These are phyloP conservation scores for Theonella swinhoei DNA, from an alignment of 37 sponge, comb jelly and placozoan species.

Conservation along the genomic window DNA sequence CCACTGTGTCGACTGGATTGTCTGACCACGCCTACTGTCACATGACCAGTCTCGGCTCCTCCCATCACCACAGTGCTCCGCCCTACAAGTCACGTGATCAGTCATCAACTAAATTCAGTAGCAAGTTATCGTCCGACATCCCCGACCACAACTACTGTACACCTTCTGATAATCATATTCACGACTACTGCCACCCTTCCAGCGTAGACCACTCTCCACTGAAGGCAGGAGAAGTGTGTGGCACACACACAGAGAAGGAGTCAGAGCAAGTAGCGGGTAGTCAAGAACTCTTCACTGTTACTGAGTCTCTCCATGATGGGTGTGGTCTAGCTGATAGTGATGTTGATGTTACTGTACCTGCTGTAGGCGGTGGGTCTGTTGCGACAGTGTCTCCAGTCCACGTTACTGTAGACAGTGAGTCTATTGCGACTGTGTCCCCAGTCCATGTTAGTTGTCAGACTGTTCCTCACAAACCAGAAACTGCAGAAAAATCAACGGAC, in stretches of 20 bases:
- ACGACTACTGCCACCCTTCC: no score
- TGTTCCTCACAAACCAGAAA: not conserved
- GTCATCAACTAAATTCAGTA: not conserved
- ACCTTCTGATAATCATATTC: no score
- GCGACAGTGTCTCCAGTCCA: not conserved
- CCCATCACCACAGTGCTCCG: not conserved
- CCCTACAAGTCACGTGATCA: not conserved
- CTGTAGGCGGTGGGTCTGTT: not conserved
- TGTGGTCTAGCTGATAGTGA: no score
- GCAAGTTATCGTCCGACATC: not conserved
- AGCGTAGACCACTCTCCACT: no score
- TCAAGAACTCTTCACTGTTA: no score
- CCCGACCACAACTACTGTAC: not conserved
- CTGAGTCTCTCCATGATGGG: no score
- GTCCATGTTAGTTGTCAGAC: not conserved
- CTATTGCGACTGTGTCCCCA: not conserved
- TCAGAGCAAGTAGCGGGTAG: no score
- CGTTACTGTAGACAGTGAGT: not conserved
- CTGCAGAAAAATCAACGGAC: not conserved
- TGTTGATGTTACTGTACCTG: no score
- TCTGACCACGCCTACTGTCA: not conserved
- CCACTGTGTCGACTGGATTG: not conserved
- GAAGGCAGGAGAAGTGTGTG: no score
- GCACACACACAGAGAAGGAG: no score
- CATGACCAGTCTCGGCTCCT: not conserved